phyloP scores from a whole-genome alignment of 2,888 invertebrate species.

The Melanargia galathea region DNA sequence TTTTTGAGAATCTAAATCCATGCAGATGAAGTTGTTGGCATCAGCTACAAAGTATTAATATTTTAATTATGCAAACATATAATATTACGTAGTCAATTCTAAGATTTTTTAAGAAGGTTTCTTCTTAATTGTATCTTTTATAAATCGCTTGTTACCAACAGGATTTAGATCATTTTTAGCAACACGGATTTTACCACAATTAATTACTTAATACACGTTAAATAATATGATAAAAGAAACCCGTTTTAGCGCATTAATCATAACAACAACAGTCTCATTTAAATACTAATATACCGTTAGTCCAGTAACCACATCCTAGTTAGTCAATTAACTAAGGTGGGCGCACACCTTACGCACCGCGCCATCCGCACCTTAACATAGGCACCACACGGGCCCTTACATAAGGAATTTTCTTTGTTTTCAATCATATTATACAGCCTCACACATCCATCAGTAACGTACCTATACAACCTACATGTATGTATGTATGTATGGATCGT shows the following conservation, averaged over 20 bases:
- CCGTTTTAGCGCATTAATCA: conserved; percentile 10
- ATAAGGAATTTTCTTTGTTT: not conserved
- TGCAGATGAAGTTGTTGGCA: too few species aligned
- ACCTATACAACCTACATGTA: too few species aligned
- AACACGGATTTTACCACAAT: not conserved
- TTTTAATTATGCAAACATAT: too few species aligned
- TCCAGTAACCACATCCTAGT: conserved; percentile 22
- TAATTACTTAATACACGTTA: conserved; percentile 8
- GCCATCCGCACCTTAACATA: too few species aligned
- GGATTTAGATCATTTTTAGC: conserved; percentile 7
- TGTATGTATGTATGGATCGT: too few species aligned
- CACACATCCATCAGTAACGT: not conserved
- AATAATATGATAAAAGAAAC: conserved; percentile 10
- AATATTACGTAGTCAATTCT: not conserved
- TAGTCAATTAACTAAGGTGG: conserved; percentile 8
- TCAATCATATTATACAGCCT: not conserved
- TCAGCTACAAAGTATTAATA: too few species aligned
- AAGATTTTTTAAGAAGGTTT: not conserved
- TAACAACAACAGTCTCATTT: conserved; percentile 15
- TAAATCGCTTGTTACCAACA: not conserved
- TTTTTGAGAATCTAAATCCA: too few species aligned
- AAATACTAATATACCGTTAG: conserved; percentile 16
- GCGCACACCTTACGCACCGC: not conserved
- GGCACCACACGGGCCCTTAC: not conserved
- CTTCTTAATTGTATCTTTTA: not conserved